These are phyloP conservation scores for Artibeus lituratus DNA, from an alignment of 2,797 vertebrate species.

Conservation along the genomic window DNA sequence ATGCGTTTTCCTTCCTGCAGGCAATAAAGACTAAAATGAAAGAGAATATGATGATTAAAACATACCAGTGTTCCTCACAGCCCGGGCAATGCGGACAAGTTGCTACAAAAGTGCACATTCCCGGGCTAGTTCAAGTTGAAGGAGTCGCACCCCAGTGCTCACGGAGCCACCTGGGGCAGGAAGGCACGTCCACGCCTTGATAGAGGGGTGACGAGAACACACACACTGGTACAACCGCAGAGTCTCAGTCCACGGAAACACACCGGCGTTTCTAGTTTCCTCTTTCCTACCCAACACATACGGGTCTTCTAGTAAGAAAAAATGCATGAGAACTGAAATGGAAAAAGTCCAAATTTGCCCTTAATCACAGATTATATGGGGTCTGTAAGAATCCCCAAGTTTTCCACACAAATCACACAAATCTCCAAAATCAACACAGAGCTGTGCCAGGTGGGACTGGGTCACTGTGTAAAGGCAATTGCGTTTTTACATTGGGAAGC, in stretches of 20 bases:
- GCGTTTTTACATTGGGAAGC: not conserved
- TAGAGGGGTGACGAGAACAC: not conserved
- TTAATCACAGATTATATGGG: not conserved
- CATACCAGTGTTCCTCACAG: not conserved
- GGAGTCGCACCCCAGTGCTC: accelerated
- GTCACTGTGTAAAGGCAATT: not conserved
- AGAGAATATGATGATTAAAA: not conserved
- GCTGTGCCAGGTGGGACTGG: not conserved
- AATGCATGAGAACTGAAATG: not conserved
- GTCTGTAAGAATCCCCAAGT: too few species aligned
- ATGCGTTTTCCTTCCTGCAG: too few species aligned
- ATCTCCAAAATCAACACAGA: not conserved
- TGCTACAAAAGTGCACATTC: not conserved
- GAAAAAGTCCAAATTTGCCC: not conserved
- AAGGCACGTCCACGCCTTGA: not conserved
- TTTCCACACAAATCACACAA: not conserved
- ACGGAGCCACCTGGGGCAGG: too few species aligned
- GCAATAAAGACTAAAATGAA: not conserved
- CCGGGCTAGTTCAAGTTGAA: not conserved
- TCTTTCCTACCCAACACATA: not conserved
- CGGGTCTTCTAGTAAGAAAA: not conserved
- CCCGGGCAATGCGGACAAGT: accelerated
- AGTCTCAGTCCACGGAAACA: not conserved
- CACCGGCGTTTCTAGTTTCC: not conserved
- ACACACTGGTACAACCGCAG: not conserved